Evolutionary conservation across 1,140 invertebrate species (phyloP).

Genomic region (Mycetomoellerius zeteki): DNA sequence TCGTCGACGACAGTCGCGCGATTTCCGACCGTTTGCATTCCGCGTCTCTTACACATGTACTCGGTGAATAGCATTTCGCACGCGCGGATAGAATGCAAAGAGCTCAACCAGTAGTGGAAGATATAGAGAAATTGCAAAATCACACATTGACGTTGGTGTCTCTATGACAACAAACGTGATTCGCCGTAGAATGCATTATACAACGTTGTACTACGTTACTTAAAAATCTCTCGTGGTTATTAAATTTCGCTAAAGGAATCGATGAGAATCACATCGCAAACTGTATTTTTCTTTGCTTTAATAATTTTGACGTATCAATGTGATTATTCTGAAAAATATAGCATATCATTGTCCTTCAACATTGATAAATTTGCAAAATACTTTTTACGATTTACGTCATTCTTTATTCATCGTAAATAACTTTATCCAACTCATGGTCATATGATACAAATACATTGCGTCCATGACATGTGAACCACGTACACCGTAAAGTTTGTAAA

Average conservation of each 20-base stretch:
- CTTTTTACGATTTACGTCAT: not conserved
- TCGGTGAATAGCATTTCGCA: slow-evolving; percentile 39
- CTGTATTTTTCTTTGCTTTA: not conserved
- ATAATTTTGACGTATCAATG: not conserved
- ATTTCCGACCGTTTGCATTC: slow-evolving; percentile 52
- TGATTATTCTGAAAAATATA: not conserved
- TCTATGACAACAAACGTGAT: not conserved
- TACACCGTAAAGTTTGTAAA: slow-evolving; percentile 17
- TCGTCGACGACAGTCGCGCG: slow-evolving; percentile 4
- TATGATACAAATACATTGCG: slow-evolving; percentile 50
- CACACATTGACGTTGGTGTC: not conserved
- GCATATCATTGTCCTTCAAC: not conserved
- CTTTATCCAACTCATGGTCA: slow-evolving; percentile 41
- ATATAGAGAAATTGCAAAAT: slow-evolving; percentile 39
- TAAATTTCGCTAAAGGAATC: not conserved
- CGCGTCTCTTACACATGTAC: not conserved
- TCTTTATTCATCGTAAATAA: not conserved
- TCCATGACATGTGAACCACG: slow-evolving; percentile 52
- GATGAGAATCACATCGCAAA: not conserved
- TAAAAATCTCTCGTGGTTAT: not conserved
- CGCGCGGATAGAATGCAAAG: slow-evolving; percentile 33
- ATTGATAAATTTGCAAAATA: not conserved
- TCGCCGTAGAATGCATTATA: not conserved
- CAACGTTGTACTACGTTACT: not conserved
- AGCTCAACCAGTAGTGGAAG: not conserved